Conservation (phyloP, 1,140 invertebrate genomes). For the Gyrodactylus salaris region DNA sequence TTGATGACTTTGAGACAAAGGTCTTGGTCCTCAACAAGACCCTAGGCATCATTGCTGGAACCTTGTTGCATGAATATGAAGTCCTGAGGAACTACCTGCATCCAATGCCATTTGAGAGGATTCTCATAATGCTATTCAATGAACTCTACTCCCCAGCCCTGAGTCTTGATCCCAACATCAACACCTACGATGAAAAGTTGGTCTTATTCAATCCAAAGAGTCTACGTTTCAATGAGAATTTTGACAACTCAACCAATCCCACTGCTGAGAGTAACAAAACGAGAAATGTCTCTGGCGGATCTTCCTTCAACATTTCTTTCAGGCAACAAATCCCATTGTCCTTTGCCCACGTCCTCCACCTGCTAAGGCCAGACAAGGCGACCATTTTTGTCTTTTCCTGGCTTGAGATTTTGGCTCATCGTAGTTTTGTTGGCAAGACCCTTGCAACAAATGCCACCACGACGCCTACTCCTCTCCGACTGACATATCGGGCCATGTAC, state of each 20-base stretch:
- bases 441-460: slow-evolving; percentile 43
- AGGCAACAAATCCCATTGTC: slow-evolving; percentile 35
- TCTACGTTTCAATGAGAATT: not conserved
- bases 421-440: slow-evolving; percentile 70
- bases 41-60: slow-evolving; percentile 66
- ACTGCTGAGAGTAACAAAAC: not conserved
- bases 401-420: slow-evolving; percentile 76
- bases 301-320: slow-evolving; percentile 15
- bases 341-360: slow-evolving; percentile 27
- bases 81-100: slow-evolving; percentile 48
- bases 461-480: slow-evolving; percentile 16
- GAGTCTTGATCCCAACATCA: slow-evolving; percentile 21
- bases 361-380: slow-evolving; percentile 51
- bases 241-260: not conserved
- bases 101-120: slow-evolving; percentile 75
- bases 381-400: slow-evolving; percentile 89
- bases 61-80: slow-evolving; percentile 71
- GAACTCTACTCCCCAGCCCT: slow-evolving; percentile 70
- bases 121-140: slow-evolving; percentile 80
- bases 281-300: not conserved
- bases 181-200: not conserved
- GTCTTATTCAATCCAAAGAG: not conserved
- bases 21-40: slow-evolving; percentile 82
- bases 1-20: slow-evolving; percentile 30
- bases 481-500: slow-evolving; percentile 24